These are phyloP conservation scores for Stegodyphus mimosarum DNA, from an alignment of 1,140 invertebrate genomes.

Conservation along the genomic window DNA sequence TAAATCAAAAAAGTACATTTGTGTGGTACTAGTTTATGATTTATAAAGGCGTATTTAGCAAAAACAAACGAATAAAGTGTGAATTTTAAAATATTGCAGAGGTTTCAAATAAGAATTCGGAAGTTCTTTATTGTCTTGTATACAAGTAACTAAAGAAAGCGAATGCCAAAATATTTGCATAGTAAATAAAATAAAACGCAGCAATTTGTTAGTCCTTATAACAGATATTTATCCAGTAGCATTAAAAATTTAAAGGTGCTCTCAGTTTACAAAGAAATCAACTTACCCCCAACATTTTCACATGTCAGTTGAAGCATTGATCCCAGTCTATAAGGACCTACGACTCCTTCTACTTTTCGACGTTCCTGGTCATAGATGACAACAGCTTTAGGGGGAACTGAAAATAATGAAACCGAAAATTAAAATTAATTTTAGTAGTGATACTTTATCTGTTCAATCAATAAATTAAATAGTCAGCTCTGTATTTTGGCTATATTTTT, in stretches of 20 bases:
- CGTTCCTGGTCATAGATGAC: conserved; percentile 53
- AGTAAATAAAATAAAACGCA: not conserved
- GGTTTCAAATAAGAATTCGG: too few relatives aligned
- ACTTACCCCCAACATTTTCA: conserved; percentile 65
- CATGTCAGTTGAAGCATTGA: conserved; percentile 22
- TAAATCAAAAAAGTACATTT: too few relatives aligned
- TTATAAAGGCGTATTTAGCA: too few relatives aligned
- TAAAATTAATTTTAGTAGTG: not conserved
- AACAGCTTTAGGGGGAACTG: conserved; percentile 56
- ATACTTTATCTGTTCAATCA: too few relatives aligned
- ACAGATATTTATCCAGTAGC: not conserved
- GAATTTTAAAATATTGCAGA: too few relatives aligned
- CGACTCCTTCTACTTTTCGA: conserved; percentile 16
- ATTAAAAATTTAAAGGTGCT: not conserved
- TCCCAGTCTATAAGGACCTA: conserved; percentile 35
- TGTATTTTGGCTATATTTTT: too few relatives aligned
- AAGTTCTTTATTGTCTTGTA: not conserved
- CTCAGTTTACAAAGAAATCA: not conserved
- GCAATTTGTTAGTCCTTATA: not conserved
- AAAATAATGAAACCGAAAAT: not conserved
- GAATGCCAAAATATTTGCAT: not conserved
- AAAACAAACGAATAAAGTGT: too few relatives aligned
- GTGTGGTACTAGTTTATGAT: too few relatives aligned
- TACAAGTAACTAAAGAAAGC: not conserved
- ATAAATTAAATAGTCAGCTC: too few relatives aligned